Conservation (phyloP, 2,113 vertebrate genomes). For the Lethenteron camtschaticum region DNA sequence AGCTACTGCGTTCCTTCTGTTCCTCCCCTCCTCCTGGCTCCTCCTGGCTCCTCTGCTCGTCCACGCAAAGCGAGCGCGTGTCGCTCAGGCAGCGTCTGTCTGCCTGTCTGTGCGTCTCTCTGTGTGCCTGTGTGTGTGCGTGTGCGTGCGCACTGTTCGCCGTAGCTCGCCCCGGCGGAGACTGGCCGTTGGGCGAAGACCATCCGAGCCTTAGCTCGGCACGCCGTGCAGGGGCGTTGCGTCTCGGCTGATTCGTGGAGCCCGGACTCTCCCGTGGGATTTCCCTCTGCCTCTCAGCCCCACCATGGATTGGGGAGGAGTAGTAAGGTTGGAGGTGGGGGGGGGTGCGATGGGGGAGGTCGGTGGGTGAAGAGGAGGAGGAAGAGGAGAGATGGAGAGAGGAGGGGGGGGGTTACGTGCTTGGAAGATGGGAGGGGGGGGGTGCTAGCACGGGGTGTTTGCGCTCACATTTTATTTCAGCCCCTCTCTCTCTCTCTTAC, state of each 20-base stretch:
- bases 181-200: neutral
- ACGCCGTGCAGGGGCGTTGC: too few species aligned
- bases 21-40: too few species aligned
- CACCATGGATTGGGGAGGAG: constrained; percentile 4
- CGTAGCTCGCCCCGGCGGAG: neutral
- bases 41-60: too few species aligned
- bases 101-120: too few species aligned
- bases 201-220: too few species aligned
- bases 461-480: neutral
- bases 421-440: neutral
- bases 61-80: too few species aligned
- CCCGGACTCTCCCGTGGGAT: too few species aligned
- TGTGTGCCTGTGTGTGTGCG: too few species aligned
- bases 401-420: neutral
- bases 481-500: neutral
- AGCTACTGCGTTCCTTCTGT: too few species aligned
- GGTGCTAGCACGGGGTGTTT: neutral
- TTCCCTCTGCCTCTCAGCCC: neutral
- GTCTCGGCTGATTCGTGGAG: too few species aligned
- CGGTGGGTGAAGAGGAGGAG: neutral
- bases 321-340: neutral
- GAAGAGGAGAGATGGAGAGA: neutral
- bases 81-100: too few species aligned
- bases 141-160: neutral
- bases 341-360: neutral